These are phyloP conservation scores for Xenus cinereus DNA, from an alignment of 2,113 vertebrate genomes.

Conservation along the genomic window DNA sequence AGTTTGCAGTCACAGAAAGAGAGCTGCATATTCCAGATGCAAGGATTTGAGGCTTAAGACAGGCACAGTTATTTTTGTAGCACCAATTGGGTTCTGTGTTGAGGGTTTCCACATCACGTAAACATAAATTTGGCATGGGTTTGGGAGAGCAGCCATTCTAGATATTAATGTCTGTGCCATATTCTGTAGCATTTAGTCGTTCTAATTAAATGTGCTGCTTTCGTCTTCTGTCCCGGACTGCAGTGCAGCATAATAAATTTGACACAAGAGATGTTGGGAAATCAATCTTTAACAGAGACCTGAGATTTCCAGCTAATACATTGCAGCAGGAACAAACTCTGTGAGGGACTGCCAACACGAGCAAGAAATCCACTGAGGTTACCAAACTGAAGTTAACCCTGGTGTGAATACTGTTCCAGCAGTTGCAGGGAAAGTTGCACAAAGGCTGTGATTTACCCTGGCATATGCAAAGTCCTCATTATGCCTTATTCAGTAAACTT, in stretches of 20 bases:
- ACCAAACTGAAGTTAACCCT: background rate
- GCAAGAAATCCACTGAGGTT: rapidly evolving
- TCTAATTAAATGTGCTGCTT: background rate
- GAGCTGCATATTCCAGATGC: background rate
- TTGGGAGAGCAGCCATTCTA: background rate
- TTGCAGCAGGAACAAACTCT: background rate
- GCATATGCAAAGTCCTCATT: background rate
- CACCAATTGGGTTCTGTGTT: background rate
- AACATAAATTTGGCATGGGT: background rate
- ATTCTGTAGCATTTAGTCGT: background rate
- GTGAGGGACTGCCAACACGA: background rate
- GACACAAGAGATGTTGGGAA: background rate
- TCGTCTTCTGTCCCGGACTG: background rate
- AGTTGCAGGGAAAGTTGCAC: background rate
- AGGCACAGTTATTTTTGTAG: background rate
- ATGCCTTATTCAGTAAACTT: background rate
- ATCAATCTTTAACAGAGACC: background rate
- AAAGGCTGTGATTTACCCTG: background rate
- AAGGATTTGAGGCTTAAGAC: background rate
- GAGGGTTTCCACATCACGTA: background rate
- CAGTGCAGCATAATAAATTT: background rate
- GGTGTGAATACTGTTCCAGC: background rate
- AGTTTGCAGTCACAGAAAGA: background rate
- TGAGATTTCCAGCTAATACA: background rate
- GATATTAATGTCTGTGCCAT: background rate